These are phyloP conservation scores for Limenitis camilla DNA, from an alignment of 2,888 invertebrate species.

Conservation along the genomic window DNA sequence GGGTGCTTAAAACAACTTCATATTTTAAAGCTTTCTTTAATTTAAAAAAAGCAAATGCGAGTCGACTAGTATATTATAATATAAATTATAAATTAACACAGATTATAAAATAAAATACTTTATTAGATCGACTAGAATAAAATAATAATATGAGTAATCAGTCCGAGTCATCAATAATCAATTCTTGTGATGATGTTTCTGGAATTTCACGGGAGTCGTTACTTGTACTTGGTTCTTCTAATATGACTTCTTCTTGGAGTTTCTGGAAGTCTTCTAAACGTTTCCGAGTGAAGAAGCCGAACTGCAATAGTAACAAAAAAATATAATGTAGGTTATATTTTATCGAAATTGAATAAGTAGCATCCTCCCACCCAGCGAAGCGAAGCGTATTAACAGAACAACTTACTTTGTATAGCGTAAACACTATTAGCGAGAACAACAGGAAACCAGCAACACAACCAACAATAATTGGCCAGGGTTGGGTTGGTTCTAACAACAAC, in stretches of 20 bases:
- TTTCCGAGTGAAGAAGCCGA: constrained; percentile 50
- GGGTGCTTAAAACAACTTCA: no score
- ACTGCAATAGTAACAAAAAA: constrained; percentile 34
- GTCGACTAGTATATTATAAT: no score
- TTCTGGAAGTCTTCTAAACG: constrained; percentile 41
- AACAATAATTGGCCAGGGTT: constrained; percentile 50
- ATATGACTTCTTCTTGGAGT: constrained; percentile 34
- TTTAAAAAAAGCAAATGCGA: no score
- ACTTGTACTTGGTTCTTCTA: constrained; percentile 22
- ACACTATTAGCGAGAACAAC: constrained; percentile 42
- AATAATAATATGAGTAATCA: no score
- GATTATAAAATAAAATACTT: no score
- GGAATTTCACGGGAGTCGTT: constrained; percentile 10
- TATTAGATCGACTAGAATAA: no score
- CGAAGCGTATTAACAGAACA: not conserved
- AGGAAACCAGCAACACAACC: constrained; percentile 44
- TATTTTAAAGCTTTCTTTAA: no score
- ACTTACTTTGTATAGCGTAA: constrained; percentile 49
- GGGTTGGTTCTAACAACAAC: constrained; percentile 40
- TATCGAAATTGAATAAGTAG: not conserved
- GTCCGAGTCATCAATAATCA: constrained; percentile 7
- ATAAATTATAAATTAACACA: no score
- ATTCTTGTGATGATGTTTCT: constrained; percentile 7
- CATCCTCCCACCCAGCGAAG: no score
- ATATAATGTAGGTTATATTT: not conserved